These are phyloP conservation scores for Microtus montanus DNA, from an alignment of 2,113 vertebrate species.

Conservation along the genomic window DNA sequence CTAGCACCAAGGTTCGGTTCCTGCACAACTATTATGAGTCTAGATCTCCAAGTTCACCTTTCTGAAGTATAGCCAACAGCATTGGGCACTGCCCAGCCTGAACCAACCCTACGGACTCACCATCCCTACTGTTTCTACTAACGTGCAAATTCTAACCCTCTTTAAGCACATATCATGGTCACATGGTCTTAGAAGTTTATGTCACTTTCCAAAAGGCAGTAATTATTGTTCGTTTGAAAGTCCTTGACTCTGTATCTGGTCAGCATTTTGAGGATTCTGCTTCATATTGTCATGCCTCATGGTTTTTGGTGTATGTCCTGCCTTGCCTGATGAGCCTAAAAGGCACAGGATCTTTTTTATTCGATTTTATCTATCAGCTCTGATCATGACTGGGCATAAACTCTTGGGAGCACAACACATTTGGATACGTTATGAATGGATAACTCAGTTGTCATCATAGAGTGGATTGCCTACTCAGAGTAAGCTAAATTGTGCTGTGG, in stretches of 20 bases:
- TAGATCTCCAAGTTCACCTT: neutral
- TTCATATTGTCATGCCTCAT: neutral
- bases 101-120: neutral
- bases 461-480: neutral
- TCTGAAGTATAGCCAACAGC: neutral
- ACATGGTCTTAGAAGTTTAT: neutral
- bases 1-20: constrained; percentile 40
- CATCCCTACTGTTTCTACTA: neutral
- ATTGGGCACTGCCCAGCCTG: neutral
- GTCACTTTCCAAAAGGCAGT: neutral
- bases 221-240: neutral
- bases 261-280: neutral
- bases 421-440: constrained; percentile 9
- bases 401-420: neutral
- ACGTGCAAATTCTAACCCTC: neutral
- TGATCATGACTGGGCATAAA: neutral
- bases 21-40: neutral
- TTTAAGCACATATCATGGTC: neutral
- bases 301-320: neutral
- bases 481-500: neutral
- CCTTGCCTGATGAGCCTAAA: neutral
- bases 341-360: neutral
- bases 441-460: neutral
- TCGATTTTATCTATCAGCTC: neutral
- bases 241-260: neutral